Evolutionary conservation across 2,113 vertebrate species (phyloP).

Genomic region (Cyrtonyx montezumae): DNA sequence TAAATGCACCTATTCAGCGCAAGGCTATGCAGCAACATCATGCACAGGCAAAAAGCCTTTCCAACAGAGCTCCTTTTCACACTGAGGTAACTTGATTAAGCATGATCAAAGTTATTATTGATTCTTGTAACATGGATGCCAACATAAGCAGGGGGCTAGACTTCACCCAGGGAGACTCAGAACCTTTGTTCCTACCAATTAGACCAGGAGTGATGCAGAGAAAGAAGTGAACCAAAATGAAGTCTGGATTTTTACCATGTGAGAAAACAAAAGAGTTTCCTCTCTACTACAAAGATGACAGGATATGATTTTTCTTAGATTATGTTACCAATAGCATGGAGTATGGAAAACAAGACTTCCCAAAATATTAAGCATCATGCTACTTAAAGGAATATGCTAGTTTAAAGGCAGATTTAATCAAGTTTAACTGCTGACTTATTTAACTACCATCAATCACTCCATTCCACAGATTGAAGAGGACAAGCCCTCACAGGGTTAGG

Average conservation of each 20-base stretch:
- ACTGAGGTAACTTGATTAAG: background rate
- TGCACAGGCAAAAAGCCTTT: background rate
- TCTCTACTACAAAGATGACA: background rate
- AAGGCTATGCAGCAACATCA: background rate
- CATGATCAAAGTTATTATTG: background rate
- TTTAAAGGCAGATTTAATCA: background rate
- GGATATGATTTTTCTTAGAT: background rate
- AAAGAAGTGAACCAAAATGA: background rate
- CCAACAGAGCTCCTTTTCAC: background rate
- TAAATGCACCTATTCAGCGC: background rate
- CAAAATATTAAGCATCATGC: background rate
- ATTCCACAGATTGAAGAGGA: background rate
- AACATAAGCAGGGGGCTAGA: background rate
- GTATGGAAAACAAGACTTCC: background rate
- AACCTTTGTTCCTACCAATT: background rate
- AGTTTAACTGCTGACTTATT: background rate
- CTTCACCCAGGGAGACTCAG: background rate
- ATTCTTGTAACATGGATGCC: background rate
- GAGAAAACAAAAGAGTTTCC: background rate
- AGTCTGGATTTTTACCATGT: background rate
- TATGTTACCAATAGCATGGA: background rate
- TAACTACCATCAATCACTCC: background rate
- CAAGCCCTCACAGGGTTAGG: background rate
- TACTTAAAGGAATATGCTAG: background rate
- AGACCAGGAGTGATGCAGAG: background rate